Evolutionary conservation across 2,113 vertebrate species (phyloP).

Genomic region (Falco punctatus): DNA sequence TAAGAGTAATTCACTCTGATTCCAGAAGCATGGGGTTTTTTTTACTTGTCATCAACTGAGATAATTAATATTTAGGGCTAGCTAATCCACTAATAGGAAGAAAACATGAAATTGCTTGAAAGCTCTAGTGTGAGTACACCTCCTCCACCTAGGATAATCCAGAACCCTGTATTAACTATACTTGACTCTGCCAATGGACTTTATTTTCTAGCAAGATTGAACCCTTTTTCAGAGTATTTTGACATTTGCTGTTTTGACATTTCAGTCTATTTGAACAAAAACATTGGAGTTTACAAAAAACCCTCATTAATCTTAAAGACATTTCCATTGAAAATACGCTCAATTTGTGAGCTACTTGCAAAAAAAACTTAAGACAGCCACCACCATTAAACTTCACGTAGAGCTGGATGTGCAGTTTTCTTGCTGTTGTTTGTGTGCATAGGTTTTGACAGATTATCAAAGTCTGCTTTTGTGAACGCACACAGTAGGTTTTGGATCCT

Average conservation of each 20-base stretch:
- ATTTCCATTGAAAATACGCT: slow-evolving; percentile 33
- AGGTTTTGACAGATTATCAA: neutral
- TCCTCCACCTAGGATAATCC: neutral
- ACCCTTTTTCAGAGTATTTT: slow-evolving; percentile 54
- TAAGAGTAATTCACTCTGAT: slow-evolving; percentile 38
- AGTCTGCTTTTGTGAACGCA: neutral
- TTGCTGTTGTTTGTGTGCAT: neutral
- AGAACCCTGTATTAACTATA: neutral
- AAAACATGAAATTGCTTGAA: neutral
- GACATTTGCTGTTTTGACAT: slow-evolving; percentile 37
- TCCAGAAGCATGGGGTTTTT: slow-evolving; percentile 31
- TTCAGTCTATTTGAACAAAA: slow-evolving; percentile 23
- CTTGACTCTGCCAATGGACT: neutral
- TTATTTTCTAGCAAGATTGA: slow-evolving; percentile 26
- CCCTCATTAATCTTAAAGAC: slow-evolving; percentile 20
- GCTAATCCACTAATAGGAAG: slow-evolving; percentile 14
- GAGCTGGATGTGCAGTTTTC: neutral
- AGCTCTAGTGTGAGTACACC: neutral
- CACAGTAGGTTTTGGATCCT: neutral
- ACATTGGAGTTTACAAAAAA: neutral
- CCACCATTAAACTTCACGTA: neutral
- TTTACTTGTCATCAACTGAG: neutral
- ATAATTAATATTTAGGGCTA: slow-evolving; percentile 30
- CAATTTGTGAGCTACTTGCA: slow-evolving; percentile 25
- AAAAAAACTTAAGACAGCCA: neutral